phyloP scores from a whole-genome alignment of 2,113 vertebrate genomes.

The Phoenicopterus ruber region DNA sequence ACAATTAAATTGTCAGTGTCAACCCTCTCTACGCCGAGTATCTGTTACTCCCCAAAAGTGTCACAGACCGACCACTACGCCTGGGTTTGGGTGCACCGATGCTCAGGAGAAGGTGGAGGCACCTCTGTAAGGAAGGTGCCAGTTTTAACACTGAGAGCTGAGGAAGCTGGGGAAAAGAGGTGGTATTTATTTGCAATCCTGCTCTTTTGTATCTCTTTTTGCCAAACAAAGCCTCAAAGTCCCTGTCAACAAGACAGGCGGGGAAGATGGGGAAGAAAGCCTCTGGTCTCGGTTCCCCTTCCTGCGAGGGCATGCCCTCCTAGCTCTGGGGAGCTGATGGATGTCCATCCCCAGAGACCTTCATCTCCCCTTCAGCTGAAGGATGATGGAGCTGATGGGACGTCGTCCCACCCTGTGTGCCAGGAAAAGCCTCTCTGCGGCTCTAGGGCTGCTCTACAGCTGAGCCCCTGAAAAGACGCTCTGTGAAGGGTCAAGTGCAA shows the following conservation, averaged over 20 bases:
- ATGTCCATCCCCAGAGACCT: neutral
- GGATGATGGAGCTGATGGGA: neutral
- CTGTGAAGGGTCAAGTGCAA: neutral
- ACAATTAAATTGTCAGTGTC: neutral
- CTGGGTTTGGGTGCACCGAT: neutral
- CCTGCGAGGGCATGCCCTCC: neutral
- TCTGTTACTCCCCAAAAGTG: neutral
- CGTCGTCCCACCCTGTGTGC: neutral
- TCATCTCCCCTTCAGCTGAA: neutral
- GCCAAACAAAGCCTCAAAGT: neutral
- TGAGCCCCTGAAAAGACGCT: neutral
- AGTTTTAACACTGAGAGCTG: neutral
- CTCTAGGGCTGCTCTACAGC: neutral
- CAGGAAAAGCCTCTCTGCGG: neutral
- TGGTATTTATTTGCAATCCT: neutral
- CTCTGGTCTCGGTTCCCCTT: neutral
- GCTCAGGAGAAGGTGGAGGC: neutral
- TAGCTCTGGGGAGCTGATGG: neutral
- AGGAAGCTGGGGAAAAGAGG: neutral
- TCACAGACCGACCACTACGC: neutral
- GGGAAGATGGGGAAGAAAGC: neutral
- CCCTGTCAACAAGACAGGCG: neutral
- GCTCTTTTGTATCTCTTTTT: neutral
- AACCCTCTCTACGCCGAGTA: neutral
- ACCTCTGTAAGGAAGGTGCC: neutral